Base-by-base conservation (phyloP, 2,888 invertebrate genomes). In the Drosophila borborema region DNA sequence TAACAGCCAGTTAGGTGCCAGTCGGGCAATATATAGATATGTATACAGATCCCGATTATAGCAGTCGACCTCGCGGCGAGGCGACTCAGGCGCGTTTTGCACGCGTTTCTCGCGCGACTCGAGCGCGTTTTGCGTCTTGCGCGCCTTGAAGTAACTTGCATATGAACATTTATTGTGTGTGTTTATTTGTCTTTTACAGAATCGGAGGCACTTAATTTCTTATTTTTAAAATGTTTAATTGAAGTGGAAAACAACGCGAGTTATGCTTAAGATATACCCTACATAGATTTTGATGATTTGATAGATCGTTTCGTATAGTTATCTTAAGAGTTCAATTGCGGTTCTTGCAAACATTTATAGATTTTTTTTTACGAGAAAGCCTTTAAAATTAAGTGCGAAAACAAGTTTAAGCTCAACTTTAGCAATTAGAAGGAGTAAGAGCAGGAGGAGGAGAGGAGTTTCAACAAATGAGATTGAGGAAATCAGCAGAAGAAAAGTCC, bases 321-420 rank as follows among this genome's bases (percentile, higher is more conserved):
- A 64, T 74, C 79, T 78, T 77, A 74, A 60, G 66, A 65, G 38
- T 73, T 67, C 55, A 43, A 65, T 73, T 78, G 77, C 77, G 77
- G 46, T 53, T 65, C 63, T 63, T 51, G 38, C 40, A 69, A 38
- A 68, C 59, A 67, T 59, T 48, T 43, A 14, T 56, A 31, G 38
- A 38, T 59, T 51, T 46, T 51, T 51, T 76, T 76, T 20, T 66
- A 76, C 62, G 56, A 61, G 72, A 49, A 63, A 66, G 59, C 66
- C 62, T 77, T 67, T 77, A 78, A 77, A 77, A 80, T 77, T 80
- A 74, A 77, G 77, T 77, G 79, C 79, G 43, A 45, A 56, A 63
- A 54, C 46, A 63, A 76, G 67, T 67, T 72, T 64, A 76, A 76
- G 74, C 78, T 79, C 70, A 80, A 80, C 48, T 67, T 43, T 59